A percentile compares a stretch with the other conserved stretches of the same genome.
phyloP scores from a whole-genome alignment of 2,113 vertebrate genomes.

The Neolamprologus ventralis region DNA sequence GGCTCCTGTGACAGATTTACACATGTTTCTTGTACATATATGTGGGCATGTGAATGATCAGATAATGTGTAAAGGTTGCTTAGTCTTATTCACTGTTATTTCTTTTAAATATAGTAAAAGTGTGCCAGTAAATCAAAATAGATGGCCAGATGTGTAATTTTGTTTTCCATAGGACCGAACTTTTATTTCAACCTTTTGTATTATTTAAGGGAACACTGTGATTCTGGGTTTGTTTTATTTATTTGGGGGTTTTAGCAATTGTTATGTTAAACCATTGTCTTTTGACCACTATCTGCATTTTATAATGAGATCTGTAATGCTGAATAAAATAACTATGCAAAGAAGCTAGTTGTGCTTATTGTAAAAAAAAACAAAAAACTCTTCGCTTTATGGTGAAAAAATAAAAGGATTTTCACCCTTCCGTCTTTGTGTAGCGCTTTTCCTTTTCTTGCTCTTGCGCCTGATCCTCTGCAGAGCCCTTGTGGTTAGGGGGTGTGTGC shows the following conservation, averaged over 20 bases:
- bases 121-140: background rate
- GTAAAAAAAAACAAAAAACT: background rate
- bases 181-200: constrained; percentile 12
- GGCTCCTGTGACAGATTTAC: background rate
- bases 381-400: background rate
- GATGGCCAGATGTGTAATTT: background rate
- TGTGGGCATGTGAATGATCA: background rate
- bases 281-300: constrained; percentile 28
- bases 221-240: constrained; percentile 46
- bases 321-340: constrained; percentile 31
- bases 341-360: background rate
- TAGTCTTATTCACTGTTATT: background rate
- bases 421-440: background rate
- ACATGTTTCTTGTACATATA: background rate
- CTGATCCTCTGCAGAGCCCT: background rate
- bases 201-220: constrained; percentile 15
- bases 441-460: background rate
- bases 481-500: background rate
- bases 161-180: background rate
- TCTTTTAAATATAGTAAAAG: background rate
- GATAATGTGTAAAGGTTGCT: background rate
- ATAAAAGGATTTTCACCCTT: background rate
- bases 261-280: constrained; percentile 7
- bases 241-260: constrained; percentile 23
- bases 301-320: constrained; percentile 1